phyloP scores from a whole-genome alignment of 2,113 vertebrate species.

The Hydropotes inermis region DNA sequence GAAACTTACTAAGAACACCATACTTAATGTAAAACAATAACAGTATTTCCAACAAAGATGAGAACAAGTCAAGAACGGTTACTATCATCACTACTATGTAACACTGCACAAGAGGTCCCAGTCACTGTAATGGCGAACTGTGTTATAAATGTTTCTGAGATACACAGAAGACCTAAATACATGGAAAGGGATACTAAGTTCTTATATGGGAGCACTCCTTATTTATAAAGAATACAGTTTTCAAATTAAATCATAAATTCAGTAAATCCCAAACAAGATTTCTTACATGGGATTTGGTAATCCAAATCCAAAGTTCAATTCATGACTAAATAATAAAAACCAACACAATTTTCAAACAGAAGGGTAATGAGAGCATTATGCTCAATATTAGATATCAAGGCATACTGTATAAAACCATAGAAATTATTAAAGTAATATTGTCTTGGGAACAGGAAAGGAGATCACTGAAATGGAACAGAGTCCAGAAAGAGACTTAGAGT shows the following conservation, averaged over 20 bases:
- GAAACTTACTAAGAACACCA: not conserved
- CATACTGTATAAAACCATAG: not conserved
- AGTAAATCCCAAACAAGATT: not conserved
- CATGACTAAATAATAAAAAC: not conserved
- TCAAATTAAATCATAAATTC: slow-evolving; percentile 27
- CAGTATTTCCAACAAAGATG: not conserved
- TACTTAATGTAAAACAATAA: slow-evolving; percentile 18
- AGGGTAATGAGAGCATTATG: not conserved
- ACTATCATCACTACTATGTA: not conserved
- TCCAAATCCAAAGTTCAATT: not conserved
- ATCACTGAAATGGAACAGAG: not conserved
- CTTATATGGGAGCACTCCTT: not conserved
- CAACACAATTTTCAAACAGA: slow-evolving; percentile 4
- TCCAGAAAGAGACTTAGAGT: not conserved
- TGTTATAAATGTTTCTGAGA: not conserved
- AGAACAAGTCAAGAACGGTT: not conserved
- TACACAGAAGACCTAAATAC: not conserved
- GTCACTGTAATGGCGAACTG: not conserved
- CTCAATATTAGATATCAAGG: not conserved
- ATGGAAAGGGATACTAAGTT: not conserved
- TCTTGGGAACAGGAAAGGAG: not conserved
- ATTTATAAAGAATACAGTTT: not conserved
- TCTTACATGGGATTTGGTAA: slow-evolving; percentile 1
- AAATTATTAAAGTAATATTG: not conserved
- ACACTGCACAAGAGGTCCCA: not conserved